Evolutionary conservation across 2,113 vertebrate genomes (phyloP), one percentile per base, ranked within the genome.

Genomic region (Octodon degus): DNA sequence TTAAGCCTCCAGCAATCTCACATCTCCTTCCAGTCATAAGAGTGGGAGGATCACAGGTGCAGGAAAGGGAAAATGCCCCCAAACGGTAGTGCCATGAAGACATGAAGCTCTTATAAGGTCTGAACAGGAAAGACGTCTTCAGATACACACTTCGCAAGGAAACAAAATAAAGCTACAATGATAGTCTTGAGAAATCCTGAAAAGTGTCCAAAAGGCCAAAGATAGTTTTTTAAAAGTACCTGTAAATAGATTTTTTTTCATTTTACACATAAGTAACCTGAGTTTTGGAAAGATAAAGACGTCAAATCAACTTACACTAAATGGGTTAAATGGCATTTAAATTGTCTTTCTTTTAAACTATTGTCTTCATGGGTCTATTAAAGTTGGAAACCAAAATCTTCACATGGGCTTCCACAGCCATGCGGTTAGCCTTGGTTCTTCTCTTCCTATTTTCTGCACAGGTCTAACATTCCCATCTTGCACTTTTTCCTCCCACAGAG

Each of bases 41-140:
- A 10, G 8, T 47, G 40, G 4, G 10, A 58, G 17, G 27, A 12
- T 13, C 12, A 5, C 0, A 10, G 19, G 2, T 7, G 7, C 40
- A 40, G 5, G 27, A 85, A 50, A 37, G 55, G 65, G 60, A 65
- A 94, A 81, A 63, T 8, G 60, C 7, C 13, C 12, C n/a, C 24
- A 80, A 58, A 65, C 43, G 9, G 32, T 9, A 76, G 24, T 20
- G 22, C 81, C 85, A 90, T 9, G 47, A 25, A 87, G 37, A 30
- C 10, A 1, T 22, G 60, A 89, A 9, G 74, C 20, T 81, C 55
- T 55, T 68, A 5, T n/a, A 27, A 81, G 40, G 37, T 37, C 60
- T 37, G 25, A 17, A 34, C 14, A 79, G 50, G 19, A 65, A 88
- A 25, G 0, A 6, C 6, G 25, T 19, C 77, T 80, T 88, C 40